A percentile compares a stretch with the other conserved stretches of the same genome.
phyloP scores from a whole-genome alignment of 1,140 invertebrate genomes.

The Centruroides vittatus region DNA sequence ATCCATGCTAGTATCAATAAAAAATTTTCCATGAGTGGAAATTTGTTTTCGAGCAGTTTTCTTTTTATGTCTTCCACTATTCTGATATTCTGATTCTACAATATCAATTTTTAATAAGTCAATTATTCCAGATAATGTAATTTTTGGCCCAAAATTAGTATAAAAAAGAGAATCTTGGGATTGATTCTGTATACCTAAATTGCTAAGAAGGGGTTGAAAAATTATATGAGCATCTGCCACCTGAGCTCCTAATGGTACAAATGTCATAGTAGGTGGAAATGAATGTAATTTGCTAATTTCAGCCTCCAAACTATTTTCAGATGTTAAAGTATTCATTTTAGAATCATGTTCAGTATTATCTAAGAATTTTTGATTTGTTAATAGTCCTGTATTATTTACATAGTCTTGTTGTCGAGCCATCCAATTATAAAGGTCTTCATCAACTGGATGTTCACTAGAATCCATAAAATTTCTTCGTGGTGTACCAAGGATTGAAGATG shows the following conservation, averaged over 20 bases:
- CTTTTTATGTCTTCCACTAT: constrained; percentile 8
- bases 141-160: constrained; percentile 73
- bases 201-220: constrained; percentile 70
- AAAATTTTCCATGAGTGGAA: constrained; percentile 14
- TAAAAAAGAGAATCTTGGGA: constrained; percentile 49
- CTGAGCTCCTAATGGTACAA: constrained; percentile 46
- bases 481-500: constrained; percentile 18
- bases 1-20: constrained; percentile 35
- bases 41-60: constrained; percentile 8
- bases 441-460: constrained; percentile 22
- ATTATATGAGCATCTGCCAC: constrained; percentile 81
- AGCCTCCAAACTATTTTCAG: constrained; percentile 22
- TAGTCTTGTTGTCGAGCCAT: constrained; percentile 81
- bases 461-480: constrained; percentile 16
- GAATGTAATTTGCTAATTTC: constrained; percentile 16
- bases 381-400: constrained; percentile 12
- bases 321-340: constrained; percentile 38
- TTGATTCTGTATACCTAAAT: constrained; percentile 54
- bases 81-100: constrained; percentile 48
- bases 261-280: constrained; percentile 18
- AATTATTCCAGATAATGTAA: constrained; percentile 71
- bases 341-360: constrained; percentile 32
- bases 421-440: constrained; percentile 85
- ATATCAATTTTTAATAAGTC: constrained; percentile 84
- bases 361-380: constrained; percentile 13